A percentile compares a stretch with the other conserved stretches of the same genome.
phyloP scores from a whole-genome alignment of 2,113 vertebrate species.

The Lontra canadensis region DNA sequence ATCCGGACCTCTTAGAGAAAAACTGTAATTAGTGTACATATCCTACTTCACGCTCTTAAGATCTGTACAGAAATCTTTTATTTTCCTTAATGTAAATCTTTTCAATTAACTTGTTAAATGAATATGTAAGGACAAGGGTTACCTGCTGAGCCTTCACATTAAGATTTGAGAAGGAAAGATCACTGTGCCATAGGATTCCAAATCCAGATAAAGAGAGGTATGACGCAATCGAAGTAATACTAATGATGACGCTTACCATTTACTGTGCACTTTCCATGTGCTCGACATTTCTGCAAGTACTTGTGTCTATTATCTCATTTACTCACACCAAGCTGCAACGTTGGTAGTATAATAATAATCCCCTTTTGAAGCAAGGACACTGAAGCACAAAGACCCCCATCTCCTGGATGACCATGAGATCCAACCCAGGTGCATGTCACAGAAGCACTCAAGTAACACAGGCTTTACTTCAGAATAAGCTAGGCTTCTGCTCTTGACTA shows the following conservation, averaged over 20 bases:
- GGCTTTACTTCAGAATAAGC: not conserved
- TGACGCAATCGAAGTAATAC: not conserved
- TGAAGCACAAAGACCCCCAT: not conserved
- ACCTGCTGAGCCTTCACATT: not conserved
- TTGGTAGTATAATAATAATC: not conserved
- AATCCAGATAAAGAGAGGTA: not conserved
- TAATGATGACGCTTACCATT: not conserved
- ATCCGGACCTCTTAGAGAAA: not conserved
- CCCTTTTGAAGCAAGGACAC: not conserved
- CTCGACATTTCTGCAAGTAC: not conserved
- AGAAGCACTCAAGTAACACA: not conserved
- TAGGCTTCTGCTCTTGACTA: not conserved
- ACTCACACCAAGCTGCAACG: not conserved
- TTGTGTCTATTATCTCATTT: not conserved
- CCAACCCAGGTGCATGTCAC: not conserved
- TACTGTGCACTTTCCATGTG: not conserved
- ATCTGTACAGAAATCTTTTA: conserved; percentile 9
- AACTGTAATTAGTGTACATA: not conserved
- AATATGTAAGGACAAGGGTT: not conserved
- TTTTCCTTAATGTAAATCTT: not conserved
- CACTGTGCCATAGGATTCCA: not conserved
- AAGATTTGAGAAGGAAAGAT: conserved; percentile 4
- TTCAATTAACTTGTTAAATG: conserved; percentile 3
- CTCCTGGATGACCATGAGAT: not conserved
- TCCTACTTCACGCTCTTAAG: not conserved